Evolutionary conservation across 37 sponge, comb jelly and placozoan genomes (phyloP).

Genomic region (Geodia barretti): DNA sequence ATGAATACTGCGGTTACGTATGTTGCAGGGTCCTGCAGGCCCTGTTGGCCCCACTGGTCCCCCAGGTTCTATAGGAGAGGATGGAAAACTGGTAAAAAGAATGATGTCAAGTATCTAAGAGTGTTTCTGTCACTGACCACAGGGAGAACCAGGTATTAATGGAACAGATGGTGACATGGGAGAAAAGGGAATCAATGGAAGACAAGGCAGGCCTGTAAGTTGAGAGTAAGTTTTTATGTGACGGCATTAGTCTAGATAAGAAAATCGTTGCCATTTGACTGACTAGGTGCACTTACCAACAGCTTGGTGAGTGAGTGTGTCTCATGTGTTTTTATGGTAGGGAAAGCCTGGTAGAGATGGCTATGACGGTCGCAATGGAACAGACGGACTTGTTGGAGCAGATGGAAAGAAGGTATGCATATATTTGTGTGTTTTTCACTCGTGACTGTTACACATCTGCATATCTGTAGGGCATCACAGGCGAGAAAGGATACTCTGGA

Average conservation of each 20-base stretch:
- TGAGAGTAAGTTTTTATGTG: too few species aligned
- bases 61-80: not conserved
- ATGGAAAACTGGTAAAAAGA: not conserved
- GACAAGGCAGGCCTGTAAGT: not conserved
- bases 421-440: too few species aligned
- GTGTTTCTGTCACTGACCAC: too few species aligned
- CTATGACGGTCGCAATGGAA: not conserved
- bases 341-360: not conserved
- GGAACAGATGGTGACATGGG: not conserved
- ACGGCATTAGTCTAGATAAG: not conserved
- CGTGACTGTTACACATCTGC: not conserved
- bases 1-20: too few species aligned
- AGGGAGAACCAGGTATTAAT: not conserved
- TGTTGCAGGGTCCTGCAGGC: not conserved
- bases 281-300: too few species aligned
- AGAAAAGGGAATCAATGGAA: not conserved
- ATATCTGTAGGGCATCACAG: not conserved
- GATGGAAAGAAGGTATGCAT: not conserved
- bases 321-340: too few species aligned
- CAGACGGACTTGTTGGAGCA: not conserved
- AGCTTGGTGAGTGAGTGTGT: too few species aligned
- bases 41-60: not conserved
- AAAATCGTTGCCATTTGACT: too few species aligned
- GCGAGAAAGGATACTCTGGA: not conserved
- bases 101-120: too few species aligned